Conservation (phyloP, 1,140 invertebrate species). For the Drosophila pruinosa region DNA sequence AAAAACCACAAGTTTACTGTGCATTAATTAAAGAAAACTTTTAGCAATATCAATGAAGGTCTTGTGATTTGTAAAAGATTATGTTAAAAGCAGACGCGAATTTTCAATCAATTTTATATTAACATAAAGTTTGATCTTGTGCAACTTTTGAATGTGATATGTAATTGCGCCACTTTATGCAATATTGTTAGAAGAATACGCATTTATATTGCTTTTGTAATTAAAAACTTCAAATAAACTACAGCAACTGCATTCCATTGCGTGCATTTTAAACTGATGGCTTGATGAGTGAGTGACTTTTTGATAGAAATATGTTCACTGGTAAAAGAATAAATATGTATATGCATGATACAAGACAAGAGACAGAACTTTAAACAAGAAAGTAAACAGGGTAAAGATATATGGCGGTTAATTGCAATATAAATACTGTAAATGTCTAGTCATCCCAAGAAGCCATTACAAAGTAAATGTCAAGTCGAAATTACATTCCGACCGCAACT, state of each 20-base stretch:
- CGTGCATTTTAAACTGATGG: conserved; percentile 25
- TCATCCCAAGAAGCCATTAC: conserved; percentile 50
- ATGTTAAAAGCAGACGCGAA: no score
- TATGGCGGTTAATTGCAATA: conserved; percentile 60
- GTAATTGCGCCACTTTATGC: conserved; percentile 6
- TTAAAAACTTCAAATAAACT: not conserved
- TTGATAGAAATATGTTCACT: not conserved
- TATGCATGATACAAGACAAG: not conserved
- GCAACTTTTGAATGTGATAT: not conserved
- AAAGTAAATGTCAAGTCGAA: conserved; percentile 54
- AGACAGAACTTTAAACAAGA: not conserved
- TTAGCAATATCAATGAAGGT: no score
- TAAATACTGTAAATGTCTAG: conserved; percentile 55
- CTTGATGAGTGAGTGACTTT: conserved; percentile 21
- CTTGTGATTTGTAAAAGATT: not conserved
- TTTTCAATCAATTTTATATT: no score
- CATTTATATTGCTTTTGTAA: not conserved
- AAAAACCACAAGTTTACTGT: no score
- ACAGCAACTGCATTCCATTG: not conserved
- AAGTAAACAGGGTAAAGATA: not conserved
- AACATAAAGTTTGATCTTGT: not conserved
- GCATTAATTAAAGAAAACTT: no score
- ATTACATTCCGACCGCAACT: conserved; percentile 40
- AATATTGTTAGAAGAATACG: not conserved
- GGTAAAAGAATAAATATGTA: conserved; percentile 1